Evolutionary conservation across 2,797 vertebrate genomes (phyloP), one percentile per base, ranked within the genome.

Genomic region (Falco berigora): DNA sequence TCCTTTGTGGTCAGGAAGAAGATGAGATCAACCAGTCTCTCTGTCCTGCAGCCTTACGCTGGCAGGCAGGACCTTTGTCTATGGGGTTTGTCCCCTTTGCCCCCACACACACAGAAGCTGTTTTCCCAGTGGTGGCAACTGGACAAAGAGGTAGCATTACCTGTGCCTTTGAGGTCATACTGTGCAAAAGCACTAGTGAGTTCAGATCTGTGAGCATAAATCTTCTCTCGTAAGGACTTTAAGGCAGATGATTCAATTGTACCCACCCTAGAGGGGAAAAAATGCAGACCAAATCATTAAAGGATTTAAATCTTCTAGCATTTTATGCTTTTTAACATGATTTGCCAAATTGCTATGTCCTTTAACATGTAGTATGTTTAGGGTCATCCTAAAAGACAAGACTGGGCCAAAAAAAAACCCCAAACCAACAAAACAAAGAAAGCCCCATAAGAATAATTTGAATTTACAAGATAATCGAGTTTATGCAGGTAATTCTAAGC

Each of bases 191-290:
- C 98, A n/a, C 71, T 86, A 82, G 98, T 98, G 63, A 99, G 98
- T 88, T 99, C 98, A 34, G 98, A 98, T 95, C 98, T 99, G 95
- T 98, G 98, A 55, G 98, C 94, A 90, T 99, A 99, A 76, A 99
- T 98, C 97, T 98, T 99, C 97, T 99, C 99, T 96, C 98, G 98
- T 92, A 99, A 97, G 73, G 98, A 98, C 83, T 96, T 98, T 14
- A 99, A 97, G 92, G 99, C 99, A 52, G 99, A 99, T 49, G 97
- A 97, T 97, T 99, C 99, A 69, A 99, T 98, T 36, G 97, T 98
- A 85, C 96, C 94, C 9, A 99, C 98, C 92, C 99, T 99, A 94
- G 61, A 95, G 80, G 81, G 87, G 92, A 97, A 96, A 63, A 90
- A 49, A 67, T 4, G 9, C 46, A 79, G n/a, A 81, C 24, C 24